Percentiles rank a stretch among this genome's conserved stretches.
Conservation (phyloP, 2,888 invertebrate genomes). For the Ecdyonurus torrentis region DNA sequence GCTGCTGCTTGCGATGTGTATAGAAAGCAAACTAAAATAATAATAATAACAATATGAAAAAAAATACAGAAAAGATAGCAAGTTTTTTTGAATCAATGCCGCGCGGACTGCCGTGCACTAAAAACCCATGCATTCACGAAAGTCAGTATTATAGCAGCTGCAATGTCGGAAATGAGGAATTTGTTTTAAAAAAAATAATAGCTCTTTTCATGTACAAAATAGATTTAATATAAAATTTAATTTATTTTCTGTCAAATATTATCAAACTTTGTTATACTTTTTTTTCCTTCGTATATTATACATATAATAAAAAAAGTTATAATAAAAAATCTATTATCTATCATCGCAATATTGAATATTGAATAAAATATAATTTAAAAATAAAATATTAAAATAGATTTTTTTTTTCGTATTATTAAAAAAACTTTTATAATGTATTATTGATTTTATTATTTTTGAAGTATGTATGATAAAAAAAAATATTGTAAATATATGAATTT, state of each 20-base stretch:
- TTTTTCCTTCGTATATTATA: too few relatives aligned
- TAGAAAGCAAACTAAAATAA: too few relatives aligned
- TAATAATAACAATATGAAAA: too few relatives aligned
- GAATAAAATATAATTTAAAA: neutral
- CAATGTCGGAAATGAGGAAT: neutral
- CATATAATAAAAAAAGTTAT: neutral
- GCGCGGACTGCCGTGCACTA: too few relatives aligned
- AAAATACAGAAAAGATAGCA: neutral
- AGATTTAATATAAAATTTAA: neutral
- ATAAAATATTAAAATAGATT: neutral
- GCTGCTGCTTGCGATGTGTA: neutral
- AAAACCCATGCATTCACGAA: too few relatives aligned
- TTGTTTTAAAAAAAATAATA: neutral
- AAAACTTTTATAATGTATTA: too few relatives aligned
- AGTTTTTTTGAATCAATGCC: neutral
- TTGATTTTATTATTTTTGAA: too few relatives aligned
- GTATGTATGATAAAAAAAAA: too few relatives aligned
- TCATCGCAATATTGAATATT: neutral
- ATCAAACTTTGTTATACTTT: neutral
- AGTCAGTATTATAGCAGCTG: neutral
- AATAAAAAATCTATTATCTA: neutral
- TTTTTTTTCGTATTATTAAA: too few relatives aligned
- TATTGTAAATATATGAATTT: too few relatives aligned
- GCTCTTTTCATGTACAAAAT: neutral
- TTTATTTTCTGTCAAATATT: neutral